Evolutionary conservation across 2,113 vertebrate species (phyloP).

Genomic region (Pseudopodoces humilis): DNA sequence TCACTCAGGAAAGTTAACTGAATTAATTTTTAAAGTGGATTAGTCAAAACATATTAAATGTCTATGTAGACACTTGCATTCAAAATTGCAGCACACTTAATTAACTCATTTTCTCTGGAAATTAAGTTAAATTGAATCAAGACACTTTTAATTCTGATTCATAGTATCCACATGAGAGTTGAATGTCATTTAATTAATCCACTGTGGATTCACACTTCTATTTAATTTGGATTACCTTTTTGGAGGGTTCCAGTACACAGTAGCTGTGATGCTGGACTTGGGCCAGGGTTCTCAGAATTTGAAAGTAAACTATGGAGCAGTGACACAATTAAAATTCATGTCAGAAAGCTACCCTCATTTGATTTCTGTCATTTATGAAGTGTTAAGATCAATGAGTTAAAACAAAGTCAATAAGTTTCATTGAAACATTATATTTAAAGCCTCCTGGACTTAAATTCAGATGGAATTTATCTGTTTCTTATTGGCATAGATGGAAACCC

Average conservation of each 20-base stretch:
- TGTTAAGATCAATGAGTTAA: background rate
- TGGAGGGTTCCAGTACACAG: slow-evolving; percentile 3
- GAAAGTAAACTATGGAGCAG: background rate
- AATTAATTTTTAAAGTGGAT: slow-evolving; percentile 58
- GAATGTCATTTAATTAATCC: slow-evolving; percentile 61
- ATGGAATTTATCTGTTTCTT: background rate
- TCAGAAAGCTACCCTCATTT: background rate
- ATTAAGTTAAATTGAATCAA: slow-evolving; percentile 65
- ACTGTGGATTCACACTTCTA: slow-evolving; percentile 49
- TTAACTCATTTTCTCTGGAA: slow-evolving; percentile 61
- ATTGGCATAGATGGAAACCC: background rate
- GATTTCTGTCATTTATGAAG: background rate
- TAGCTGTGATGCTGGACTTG: background rate
- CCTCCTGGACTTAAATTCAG: background rate
- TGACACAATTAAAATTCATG: background rate
- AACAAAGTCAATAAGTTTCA: background rate
- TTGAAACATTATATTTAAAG: background rate
- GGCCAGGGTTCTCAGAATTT: background rate
- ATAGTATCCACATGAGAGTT: slow-evolving; percentile 53
- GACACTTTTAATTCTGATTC: slow-evolving; percentile 61
- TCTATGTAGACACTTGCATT: slow-evolving; percentile 39
- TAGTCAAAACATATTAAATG: slow-evolving; percentile 44
- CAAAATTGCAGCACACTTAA: slow-evolving; percentile 46
- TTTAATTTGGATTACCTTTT: slow-evolving; percentile 57
- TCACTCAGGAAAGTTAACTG: slow-evolving; percentile 37